Percentiles rank a stretch among this genome's conserved stretches.
Conservation (phyloP, 1,140 invertebrate genomes). For the Hycleus phaleratus region DNA sequence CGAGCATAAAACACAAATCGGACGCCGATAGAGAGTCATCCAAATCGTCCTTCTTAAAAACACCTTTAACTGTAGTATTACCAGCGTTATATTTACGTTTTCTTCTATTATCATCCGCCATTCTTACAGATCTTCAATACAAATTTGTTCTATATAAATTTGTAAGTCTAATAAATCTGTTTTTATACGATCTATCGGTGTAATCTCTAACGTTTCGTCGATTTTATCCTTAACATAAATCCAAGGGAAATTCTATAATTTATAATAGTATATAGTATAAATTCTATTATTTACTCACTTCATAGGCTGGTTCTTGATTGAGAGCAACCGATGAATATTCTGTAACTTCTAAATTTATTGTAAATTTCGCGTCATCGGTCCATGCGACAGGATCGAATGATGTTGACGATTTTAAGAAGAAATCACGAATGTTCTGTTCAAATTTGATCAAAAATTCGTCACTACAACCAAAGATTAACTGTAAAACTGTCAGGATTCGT, state of each 20-base stretch:
- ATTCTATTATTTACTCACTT: slow-evolving; percentile 9
- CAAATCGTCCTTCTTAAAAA: slow-evolving; percentile 7
- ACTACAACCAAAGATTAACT: slow-evolving; percentile 15
- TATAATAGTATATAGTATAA: too few relatives aligned
- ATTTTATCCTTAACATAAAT: background rate
- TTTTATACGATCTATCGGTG: slow-evolving; percentile 27
- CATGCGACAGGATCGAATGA: slow-evolving; percentile 19
- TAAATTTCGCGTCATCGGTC: slow-evolving; percentile 25
- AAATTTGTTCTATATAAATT: slow-evolving; percentile 23
- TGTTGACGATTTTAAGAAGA: slow-evolving; percentile 29
- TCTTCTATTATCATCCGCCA: background rate
- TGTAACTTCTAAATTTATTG: slow-evolving; percentile 24
- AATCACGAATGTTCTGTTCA: slow-evolving; percentile 24
- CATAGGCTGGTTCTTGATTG: slow-evolving; percentile 25
- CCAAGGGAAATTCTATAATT: slow-evolving; percentile 32
- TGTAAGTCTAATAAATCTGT: slow-evolving; percentile 25
- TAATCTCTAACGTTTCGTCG: slow-evolving; percentile 16
- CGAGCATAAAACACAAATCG: background rate
- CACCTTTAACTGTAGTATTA: slow-evolving; percentile 3
- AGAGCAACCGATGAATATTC: slow-evolving; percentile 27
- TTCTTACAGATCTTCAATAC: background rate
- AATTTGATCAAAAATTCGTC: slow-evolving; percentile 26
- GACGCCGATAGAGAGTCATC: slow-evolving; percentile 6
- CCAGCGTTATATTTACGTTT: slow-evolving; percentile 1
- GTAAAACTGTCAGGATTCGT: background rate